phyloP scores from a whole-genome alignment of 2,797 vertebrate genomes.

The Kryptolebias ocellatus region DNA sequence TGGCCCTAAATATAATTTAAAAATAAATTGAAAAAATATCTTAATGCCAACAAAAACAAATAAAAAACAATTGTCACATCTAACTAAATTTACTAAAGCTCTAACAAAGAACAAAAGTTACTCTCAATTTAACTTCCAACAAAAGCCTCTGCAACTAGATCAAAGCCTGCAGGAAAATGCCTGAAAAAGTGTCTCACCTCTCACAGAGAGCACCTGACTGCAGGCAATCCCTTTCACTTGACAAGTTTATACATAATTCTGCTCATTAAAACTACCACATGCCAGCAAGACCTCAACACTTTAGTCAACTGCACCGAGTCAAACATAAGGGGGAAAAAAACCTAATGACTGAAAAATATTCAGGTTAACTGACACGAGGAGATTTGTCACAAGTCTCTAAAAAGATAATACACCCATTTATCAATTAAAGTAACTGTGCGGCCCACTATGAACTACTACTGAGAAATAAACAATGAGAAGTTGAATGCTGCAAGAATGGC shows the following conservation, averaged over 20 bases:
- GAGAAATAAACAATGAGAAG: neutral
- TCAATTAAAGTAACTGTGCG: constrained; percentile 1
- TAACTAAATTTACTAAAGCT: constrained; percentile 32
- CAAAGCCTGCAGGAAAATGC: constrained; percentile 59
- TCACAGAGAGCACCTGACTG: constrained; percentile 82
- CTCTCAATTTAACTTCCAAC: constrained; percentile 53
- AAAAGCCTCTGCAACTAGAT: constrained; percentile 63
- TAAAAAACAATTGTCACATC: constrained; percentile 54
- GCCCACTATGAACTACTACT: neutral
- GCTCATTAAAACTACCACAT: constrained; percentile 88
- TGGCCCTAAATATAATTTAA: no score
- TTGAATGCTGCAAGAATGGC: neutral
- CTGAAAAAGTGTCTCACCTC: constrained; percentile 63
- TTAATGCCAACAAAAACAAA: constrained; percentile 36
- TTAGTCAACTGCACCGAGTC: constrained; percentile 62
- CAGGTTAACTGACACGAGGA: neutral
- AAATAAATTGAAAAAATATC: constrained; percentile 7
- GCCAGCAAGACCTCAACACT: constrained; percentile 77
- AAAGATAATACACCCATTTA: constrained; percentile 5
- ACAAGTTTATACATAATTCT: constrained; percentile 94
- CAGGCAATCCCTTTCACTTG: constrained; percentile 88
- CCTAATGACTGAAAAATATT: constrained; percentile 27
- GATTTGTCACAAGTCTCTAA: neutral
- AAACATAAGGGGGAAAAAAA: constrained; percentile 38
- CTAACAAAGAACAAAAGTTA: constrained; percentile 58